Base-by-base conservation (phyloP, 1,140 invertebrate species). In the Calosoma granatense region DNA sequence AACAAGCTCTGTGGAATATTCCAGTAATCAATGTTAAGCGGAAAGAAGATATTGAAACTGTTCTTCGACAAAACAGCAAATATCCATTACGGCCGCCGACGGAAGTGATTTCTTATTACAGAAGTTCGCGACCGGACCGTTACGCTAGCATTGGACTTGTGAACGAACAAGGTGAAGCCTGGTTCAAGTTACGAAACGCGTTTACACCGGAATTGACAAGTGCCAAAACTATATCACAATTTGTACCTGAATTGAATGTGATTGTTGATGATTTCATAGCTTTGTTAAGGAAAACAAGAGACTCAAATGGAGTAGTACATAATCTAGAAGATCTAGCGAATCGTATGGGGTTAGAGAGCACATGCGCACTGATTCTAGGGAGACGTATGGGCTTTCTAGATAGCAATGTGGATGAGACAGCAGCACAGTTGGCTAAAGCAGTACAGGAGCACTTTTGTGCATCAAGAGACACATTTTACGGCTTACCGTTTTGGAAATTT, bases 51-150 rank as follows among this genome's bases (percentile, higher is more conserved):
- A 84, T 94, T 58, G 88, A 92, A 65, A 80, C 82, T 54, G 83
- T 94, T 2, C 75, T 91, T 14, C 81, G 81, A 55, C 78, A 80
- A 22, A 78, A 77, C 1, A 84, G 84, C 23, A 83, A 81, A 64
- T 86, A 83, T 66, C 91, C 92, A 0, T 77, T 87, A 58, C 76
- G 93, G 22, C 88, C 91, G 20, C 86, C 88, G 20, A 90, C 90
- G 1, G 86, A 90, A 70, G 86, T 91, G 53, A 83, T 90, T 36
- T 81, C 84, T 6, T 76, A 84, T 63, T 93, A 93, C 69, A 77
- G 91, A 15, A 76, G 72, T 22, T 80, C 78, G n/a, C 75, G 84
- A 12, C 85, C 81, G 0, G 88, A 92, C 70, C 78, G 85, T 67
- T 92, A 91, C 69, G 82, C 86, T 17, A 87, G 83, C 63, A 78